Conservation (phyloP, 2,797 vertebrate species). For the Lithobates pipiens region DNA sequence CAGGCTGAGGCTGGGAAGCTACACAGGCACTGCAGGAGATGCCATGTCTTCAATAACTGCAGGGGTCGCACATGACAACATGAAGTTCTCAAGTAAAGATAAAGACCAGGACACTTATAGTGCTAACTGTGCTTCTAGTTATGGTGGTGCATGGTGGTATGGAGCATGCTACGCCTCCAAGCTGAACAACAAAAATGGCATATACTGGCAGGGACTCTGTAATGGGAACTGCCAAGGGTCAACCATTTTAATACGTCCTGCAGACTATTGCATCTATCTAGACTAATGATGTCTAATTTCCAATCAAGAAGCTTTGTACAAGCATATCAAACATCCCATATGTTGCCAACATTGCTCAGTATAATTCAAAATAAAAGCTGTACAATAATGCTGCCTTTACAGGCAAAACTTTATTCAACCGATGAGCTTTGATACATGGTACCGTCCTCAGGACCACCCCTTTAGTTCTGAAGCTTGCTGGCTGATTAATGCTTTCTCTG, state of each 20-base stretch:
- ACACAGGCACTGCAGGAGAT: slow-evolving; percentile 64
- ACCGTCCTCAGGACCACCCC: too few species aligned
- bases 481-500: too few species aligned
- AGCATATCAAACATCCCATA: too few species aligned
- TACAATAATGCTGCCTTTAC: too few species aligned
- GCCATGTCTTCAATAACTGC: slow-evolving; percentile 68
- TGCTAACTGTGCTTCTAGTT: slow-evolving; percentile 70
- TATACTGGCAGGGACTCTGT: slow-evolving; percentile 69
- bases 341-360: too few species aligned
- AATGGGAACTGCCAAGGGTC: slow-evolving; percentile 70
- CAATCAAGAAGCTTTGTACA: too few species aligned
- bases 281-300: too few species aligned
- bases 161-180: slow-evolving; percentile 64
- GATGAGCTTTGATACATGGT: too few species aligned
- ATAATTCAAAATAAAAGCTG: too few species aligned
- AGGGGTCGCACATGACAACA: slow-evolving; percentile 70
- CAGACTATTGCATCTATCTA: slow-evolving; percentile 60
- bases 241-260: slow-evolving; percentile 69
- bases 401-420: too few species aligned
- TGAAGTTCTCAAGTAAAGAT: slow-evolving; percentile 72
- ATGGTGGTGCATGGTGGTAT: slow-evolving; percentile 71
- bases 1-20: slow-evolving; percentile 66
- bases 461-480: too few species aligned
- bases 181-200: slow-evolving; percentile 68
- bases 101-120: slow-evolving; percentile 70